A percentile compares a stretch with the other conserved stretches of the same genome.
phyloP scores from a whole-genome alignment of 2,797 vertebrate genomes.

The Parambassis ranga region DNA sequence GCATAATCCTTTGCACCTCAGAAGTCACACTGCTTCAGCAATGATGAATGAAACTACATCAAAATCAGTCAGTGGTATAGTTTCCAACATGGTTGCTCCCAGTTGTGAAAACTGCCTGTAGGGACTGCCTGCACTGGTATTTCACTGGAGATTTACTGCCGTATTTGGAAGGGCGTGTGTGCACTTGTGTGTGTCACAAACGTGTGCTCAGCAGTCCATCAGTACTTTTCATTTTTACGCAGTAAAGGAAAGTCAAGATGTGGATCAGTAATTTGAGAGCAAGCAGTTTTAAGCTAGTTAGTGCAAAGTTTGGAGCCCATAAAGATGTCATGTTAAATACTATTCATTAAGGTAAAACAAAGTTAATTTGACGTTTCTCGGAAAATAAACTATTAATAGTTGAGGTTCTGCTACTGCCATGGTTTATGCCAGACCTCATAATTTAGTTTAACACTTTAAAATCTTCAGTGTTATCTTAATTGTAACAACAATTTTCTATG shows the following conservation, averaged over 20 bases:
- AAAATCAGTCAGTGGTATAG: constrained; percentile 14
- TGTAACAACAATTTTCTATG: neutral
- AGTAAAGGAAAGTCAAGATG: neutral
- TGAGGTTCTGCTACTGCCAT: neutral
- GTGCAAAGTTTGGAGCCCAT: neutral
- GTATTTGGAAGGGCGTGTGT: constrained; percentile 73
- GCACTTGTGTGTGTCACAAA: constrained; percentile 56
- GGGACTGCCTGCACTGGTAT: constrained; percentile 70
- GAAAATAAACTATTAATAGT: neutral
- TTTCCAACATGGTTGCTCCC: constrained; percentile 52
- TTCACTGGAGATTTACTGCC: constrained; percentile 75
- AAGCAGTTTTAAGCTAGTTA: neutral
- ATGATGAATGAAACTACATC: neutral
- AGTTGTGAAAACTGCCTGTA: constrained; percentile 69
- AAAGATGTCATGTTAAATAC: neutral
- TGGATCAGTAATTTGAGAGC: neutral
- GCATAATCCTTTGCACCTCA: constrained; percentile 17
- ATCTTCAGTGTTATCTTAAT: neutral
- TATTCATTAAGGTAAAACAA: neutral
- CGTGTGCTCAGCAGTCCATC: constrained; percentile 38
- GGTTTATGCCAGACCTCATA: neutral
- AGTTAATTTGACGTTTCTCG: neutral
- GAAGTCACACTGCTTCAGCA: neutral
- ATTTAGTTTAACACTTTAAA: neutral
- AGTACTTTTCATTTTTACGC: constrained; percentile 14